Conservation (phyloP, 2,888 invertebrate genomes). For the Standfussiana lucernea region DNA sequence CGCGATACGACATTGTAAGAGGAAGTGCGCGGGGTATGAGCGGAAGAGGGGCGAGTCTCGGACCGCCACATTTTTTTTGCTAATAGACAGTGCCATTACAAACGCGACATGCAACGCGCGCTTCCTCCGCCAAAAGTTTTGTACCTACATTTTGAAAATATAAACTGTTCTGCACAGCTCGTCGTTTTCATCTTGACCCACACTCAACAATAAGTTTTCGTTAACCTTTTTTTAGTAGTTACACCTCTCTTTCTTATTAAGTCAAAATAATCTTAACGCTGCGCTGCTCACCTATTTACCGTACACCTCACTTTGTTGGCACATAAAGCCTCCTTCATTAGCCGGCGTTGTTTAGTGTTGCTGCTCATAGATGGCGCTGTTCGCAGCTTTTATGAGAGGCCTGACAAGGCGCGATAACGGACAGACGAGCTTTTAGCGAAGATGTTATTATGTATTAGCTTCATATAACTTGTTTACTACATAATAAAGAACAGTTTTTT, state of each 20-base stretch:
- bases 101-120: no score
- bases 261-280: neutral
- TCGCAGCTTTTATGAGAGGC: conserved; percentile 9
- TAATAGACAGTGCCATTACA: no score
- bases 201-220: no score
- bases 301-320: neutral
- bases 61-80: no score
- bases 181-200: no score
- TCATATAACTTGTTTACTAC: neutral
- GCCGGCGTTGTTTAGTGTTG: neutral
- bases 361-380: conserved; percentile 37
- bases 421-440: conserved; percentile 4
- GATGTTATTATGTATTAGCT: conserved; percentile 8
- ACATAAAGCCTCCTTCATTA: conserved; percentile 23
- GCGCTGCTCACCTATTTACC: neutral
- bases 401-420: conserved; percentile 44
- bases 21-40: no score
- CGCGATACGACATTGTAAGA: no score
- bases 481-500: conserved; percentile 16
- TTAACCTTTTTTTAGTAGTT: neutral
- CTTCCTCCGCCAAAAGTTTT: no score
- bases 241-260: neutral
- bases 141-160: no score
- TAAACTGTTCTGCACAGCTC: no score
- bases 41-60: no score